Conservation (phyloP, 2,797 vertebrate species). For the Poeciliopsis paucimaculata region DNA sequence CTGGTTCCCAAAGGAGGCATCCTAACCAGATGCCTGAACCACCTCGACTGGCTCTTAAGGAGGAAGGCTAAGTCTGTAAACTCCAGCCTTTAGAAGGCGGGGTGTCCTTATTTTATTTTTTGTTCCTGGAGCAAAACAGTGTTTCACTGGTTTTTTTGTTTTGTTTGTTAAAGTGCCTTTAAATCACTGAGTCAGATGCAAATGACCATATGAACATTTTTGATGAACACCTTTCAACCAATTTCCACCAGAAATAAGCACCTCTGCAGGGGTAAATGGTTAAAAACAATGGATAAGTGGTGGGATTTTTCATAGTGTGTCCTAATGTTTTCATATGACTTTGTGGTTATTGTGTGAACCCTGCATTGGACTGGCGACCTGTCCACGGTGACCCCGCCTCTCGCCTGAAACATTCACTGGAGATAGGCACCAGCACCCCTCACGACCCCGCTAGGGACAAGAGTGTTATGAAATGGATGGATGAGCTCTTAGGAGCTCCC, state of each 20-base stretch:
- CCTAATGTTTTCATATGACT: not conserved
- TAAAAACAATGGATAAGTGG: not conserved
- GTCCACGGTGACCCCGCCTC: too few species aligned
- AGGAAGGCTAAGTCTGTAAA: not conserved
- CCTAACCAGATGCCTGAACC: not conserved
- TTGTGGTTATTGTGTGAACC: not conserved
- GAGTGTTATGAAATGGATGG: too few species aligned
- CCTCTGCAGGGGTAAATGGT: not conserved
- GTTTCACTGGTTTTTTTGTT: not conserved
- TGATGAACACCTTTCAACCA: not conserved
- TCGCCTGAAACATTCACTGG: too few species aligned
- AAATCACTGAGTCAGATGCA: not conserved
- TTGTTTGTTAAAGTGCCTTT: not conserved
- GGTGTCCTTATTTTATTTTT: not conserved
- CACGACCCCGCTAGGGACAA: too few species aligned
- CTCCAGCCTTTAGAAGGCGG: not conserved
- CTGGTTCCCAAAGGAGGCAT: too few species aligned
- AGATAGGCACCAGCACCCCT: too few species aligned
- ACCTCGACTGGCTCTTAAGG: not conserved
- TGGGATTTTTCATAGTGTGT: not conserved
- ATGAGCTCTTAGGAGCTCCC: not conserved
- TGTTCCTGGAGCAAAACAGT: not conserved
- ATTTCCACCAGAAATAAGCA: not conserved
- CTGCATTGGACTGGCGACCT: too few species aligned
- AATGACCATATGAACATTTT: not conserved